Conservation (phyloP, 2,888 invertebrate species). For the Orchestes rusci region DNA sequence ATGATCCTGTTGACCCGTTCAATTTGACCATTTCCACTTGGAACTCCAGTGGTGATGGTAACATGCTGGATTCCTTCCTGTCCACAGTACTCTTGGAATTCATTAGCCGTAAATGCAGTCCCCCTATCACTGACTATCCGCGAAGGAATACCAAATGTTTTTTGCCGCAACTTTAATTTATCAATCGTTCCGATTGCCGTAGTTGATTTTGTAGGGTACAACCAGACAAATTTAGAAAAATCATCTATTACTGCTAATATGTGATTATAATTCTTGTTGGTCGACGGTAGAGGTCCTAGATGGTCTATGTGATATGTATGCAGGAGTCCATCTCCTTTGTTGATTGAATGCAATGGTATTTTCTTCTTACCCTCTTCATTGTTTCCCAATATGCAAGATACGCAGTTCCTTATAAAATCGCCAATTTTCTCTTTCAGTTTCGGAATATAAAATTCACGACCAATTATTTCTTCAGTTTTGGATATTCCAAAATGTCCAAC, state of each 20-base stretch:
- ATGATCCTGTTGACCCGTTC: constrained; percentile 28
- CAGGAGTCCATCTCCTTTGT: constrained; percentile 25
- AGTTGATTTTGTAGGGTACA: too few relatives aligned
- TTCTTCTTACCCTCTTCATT: constrained; percentile 30
- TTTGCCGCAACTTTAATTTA: constrained; percentile 28
- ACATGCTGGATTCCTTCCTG: constrained; percentile 34
- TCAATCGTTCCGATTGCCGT: constrained; percentile 28
- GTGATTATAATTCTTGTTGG: too few relatives aligned
- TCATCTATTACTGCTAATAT: too few relatives aligned
- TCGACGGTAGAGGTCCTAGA: constrained; percentile 27
- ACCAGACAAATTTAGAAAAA: too few relatives aligned
- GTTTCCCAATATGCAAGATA: too few relatives aligned
- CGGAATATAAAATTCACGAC: too few relatives aligned
- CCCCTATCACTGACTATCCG: constrained; percentile 35
- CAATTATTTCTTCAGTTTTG: too few relatives aligned
- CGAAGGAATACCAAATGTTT: constrained; percentile 37
- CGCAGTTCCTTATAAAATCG: too few relatives aligned
- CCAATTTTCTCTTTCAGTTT: too few relatives aligned
- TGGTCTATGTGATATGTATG: constrained; percentile 30
- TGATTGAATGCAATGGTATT: constrained; percentile 27
- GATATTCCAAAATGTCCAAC: too few relatives aligned
- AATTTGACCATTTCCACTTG: constrained; percentile 37
- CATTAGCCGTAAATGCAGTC: constrained; percentile 35
- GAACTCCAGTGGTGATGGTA: constrained; percentile 31
- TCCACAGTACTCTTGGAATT: constrained; percentile 36